Evolutionary conservation across 2,113 vertebrate species (phyloP), one percentile per base, ranked within the genome.

Genomic region (Hypanus sabinus): DNA sequence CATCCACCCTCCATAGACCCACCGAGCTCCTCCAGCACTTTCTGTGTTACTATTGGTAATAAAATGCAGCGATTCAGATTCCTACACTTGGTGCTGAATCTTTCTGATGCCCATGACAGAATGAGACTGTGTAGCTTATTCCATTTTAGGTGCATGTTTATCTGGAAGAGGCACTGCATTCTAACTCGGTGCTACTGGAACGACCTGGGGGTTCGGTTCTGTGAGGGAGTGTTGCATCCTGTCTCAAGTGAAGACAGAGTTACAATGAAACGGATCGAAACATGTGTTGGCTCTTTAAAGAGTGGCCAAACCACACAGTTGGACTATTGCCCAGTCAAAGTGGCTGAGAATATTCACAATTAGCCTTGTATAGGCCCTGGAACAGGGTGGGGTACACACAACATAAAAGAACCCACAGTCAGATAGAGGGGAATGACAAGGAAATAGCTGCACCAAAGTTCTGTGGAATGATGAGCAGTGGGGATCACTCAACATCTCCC

Each of bases 371-470:
- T 11, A 16, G 22, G 20, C 33, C 16, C 60, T 91, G 88, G 24
- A 24, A 46, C 38, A 20, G 70, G 70, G 22, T 55, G 3, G 90
- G 88, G 20, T 10, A 6, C 18, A 2, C 22, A 73, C 33, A 93
- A 93, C 30, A 16, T 65, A 33, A 33, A 65, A 90, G 30, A 55
- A 75, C 16, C 70, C 6, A 24, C 24, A 22, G 27, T 30, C 33
- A 93, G 46, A 75, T 33, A 73, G 38, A 93, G 70, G 16, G 9
- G 68, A 73, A 70, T 38, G 38, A 93, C 36, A 22, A 46, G 33
- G 65, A 93, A 93, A 93, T 38, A 71, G 33, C 90, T 93, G 4
- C 68, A 75, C 91, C 68, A 75, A 93, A 93, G 36, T 68, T 55
- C 38, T 27, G 24, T 8, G 91, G 70, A 46, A 46, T 46, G 68